phyloP scores from a whole-genome alignment of 2,113 vertebrate species.

The Atrichornis clamosus region DNA sequence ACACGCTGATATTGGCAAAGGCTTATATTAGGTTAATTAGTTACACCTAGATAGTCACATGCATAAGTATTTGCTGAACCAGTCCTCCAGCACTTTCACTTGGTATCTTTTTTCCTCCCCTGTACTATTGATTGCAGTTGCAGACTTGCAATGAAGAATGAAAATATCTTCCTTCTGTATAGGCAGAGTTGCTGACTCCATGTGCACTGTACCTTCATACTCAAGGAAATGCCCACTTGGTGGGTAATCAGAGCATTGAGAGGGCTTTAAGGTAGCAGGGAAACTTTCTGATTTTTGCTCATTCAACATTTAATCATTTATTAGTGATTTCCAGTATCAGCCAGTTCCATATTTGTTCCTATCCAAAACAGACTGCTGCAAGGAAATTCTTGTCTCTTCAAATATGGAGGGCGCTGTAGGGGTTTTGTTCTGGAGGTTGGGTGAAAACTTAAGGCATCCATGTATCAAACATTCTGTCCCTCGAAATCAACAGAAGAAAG shows the following conservation, averaged over 20 bases:
- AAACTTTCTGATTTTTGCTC: not conserved
- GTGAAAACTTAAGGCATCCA: not conserved
- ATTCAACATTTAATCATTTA: not conserved
- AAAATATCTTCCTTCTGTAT: not conserved
- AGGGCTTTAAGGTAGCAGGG: not conserved
- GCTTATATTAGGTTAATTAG: not conserved
- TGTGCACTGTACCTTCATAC: not conserved
- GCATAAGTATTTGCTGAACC: not conserved
- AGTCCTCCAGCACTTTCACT: not conserved
- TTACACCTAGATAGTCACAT: not conserved
- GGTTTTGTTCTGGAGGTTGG: rapidly evolving
- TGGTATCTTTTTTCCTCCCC: not conserved
- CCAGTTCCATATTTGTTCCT: not conserved
- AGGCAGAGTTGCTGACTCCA: not conserved
- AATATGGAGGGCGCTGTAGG: rapidly evolving
- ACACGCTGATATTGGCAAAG: not conserved
- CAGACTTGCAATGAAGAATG: not conserved
- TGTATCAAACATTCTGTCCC: not conserved
- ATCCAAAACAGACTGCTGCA: not conserved
- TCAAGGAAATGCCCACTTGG: not conserved
- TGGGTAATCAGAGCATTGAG: not conserved
- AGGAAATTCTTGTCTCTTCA: not conserved
- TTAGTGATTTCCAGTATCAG: not conserved
- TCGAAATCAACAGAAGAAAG: not conserved
- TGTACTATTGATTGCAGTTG: not conserved